Evolutionary conservation across 2,888 invertebrate species (phyloP).

Genomic region (Ophioninae sp.): DNA sequence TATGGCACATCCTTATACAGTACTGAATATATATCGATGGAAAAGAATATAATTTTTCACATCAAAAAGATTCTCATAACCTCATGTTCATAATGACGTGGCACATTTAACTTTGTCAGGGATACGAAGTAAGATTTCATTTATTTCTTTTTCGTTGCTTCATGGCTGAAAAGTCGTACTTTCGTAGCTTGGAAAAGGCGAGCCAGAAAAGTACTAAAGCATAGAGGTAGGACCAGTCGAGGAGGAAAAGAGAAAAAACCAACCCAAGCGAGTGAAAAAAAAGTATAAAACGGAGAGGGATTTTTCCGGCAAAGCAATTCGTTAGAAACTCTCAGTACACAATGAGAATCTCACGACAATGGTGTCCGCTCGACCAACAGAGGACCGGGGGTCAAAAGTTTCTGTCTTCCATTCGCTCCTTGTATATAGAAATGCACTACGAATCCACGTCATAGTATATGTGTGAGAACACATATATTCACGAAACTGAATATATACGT

Average conservation of each 20-base stretch:
- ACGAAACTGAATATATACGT: slow-evolving; percentile 2
- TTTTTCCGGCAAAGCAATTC: slow-evolving; percentile 73
- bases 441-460: background rate
- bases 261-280: slow-evolving; percentile 50
- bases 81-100: background rate
- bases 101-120: background rate
- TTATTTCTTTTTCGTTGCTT: background rate
- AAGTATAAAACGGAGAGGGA: slow-evolving; percentile 54
- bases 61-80: background rate
- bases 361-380: slow-evolving; percentile 60
- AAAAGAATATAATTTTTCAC: background rate
- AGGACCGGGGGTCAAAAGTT: slow-evolving; percentile 47
- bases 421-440: slow-evolving; percentile 5
- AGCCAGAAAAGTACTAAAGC: no score
- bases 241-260: slow-evolving; percentile 37
- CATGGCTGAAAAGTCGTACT: slow-evolving; percentile 63
- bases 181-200: slow-evolving; percentile 66
- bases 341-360: slow-evolving; percentile 74
- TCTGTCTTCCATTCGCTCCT: slow-evolving; percentile 43
- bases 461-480: no score
- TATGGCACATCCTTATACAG: no score
- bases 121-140: background rate
- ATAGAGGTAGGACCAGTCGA: slow-evolving; percentile 10
- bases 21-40: background rate
- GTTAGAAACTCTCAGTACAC: slow-evolving; percentile 72